phyloP scores from a whole-genome alignment of 35 echinoderm and acorn worm genomes.

The Lytechinus variegatus region DNA sequence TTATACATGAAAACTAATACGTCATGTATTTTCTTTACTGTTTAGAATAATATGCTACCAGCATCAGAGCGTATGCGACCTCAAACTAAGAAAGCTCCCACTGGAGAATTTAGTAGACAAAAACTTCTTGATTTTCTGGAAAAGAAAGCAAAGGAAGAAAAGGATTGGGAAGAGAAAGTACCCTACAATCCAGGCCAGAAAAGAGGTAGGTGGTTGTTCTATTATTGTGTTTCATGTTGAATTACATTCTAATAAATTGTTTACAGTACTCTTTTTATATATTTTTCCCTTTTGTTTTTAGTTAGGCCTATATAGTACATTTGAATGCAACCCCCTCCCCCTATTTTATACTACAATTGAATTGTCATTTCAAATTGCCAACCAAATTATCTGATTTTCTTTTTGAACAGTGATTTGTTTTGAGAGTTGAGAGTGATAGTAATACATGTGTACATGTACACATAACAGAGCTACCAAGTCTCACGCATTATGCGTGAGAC shows the following conservation, averaged over 20 bases:
- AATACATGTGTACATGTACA: too few relatives aligned
- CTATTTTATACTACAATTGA: too few relatives aligned
- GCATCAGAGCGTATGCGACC: slow-evolving; percentile 72
- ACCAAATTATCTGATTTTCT: too few relatives aligned
- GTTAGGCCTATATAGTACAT: too few relatives aligned
- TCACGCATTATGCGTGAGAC: too few relatives aligned
- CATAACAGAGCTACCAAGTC: too few relatives aligned
- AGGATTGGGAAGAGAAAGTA: slow-evolving; percentile 87
- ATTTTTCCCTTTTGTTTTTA: too few relatives aligned
- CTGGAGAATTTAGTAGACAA: slow-evolving; percentile 79
- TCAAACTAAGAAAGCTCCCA: slow-evolving; percentile 70
- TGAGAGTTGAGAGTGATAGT: too few relatives aligned
- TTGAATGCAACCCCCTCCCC: too few relatives aligned
- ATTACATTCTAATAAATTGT: neutral
- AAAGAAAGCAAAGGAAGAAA: slow-evolving; percentile 88
- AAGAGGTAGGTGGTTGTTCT: slow-evolving; percentile 70
- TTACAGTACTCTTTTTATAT: too few relatives aligned
- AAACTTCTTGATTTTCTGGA: slow-evolving; percentile 83
- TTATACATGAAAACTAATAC: neutral
- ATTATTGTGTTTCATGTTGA: neutral
- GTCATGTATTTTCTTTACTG: neutral
- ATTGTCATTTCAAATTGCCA: too few relatives aligned
- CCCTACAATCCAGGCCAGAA: slow-evolving; percentile 81
- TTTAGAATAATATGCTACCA: slow-evolving; percentile 80
- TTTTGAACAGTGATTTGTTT: too few relatives aligned